Evolutionary conservation across 2,797 vertebrate species (phyloP).

Genomic region (Dendrocincla tyrannina): DNA sequence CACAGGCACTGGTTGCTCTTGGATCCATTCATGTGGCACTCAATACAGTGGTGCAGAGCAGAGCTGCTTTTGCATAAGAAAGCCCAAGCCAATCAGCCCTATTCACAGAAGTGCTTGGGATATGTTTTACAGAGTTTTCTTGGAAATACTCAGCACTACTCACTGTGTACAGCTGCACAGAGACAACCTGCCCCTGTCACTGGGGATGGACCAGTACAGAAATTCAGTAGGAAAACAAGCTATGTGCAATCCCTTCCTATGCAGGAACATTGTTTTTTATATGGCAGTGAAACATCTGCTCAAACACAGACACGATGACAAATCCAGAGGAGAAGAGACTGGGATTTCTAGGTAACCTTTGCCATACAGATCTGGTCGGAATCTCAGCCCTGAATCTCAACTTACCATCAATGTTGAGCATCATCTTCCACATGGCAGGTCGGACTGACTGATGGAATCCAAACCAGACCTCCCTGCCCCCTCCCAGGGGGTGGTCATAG

Average conservation of each 20-base stretch:
- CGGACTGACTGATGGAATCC: slow-evolving; percentile 98
- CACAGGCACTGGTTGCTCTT: background rate
- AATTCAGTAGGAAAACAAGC: background rate
- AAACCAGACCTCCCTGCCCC: slow-evolving; percentile 98
- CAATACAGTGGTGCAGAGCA: background rate
- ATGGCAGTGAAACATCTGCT: background rate
- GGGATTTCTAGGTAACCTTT: background rate
- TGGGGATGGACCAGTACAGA: background rate
- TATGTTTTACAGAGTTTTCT: background rate
- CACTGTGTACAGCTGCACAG: background rate
- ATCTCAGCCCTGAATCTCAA: background rate
- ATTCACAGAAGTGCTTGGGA: background rate
- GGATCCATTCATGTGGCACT: slow-evolving; percentile 1
- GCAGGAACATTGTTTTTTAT: background rate
- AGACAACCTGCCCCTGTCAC: background rate
- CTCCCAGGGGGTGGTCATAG: slow-evolving; percentile 96
- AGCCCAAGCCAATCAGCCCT: slow-evolving; percentile 5
- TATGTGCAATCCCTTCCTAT: background rate
- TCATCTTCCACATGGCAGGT: slow-evolving; percentile 99
- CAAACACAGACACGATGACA: background rate
- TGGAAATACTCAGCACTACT: background rate
- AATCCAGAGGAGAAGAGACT: background rate
- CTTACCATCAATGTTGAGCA: slow-evolving; percentile 99
- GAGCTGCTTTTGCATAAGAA: slow-evolving; percentile 36
- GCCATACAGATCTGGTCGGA: background rate